phyloP scores from a whole-genome alignment of 2,797 vertebrate species.

The Schizopygopsis pylzovi region DNA sequence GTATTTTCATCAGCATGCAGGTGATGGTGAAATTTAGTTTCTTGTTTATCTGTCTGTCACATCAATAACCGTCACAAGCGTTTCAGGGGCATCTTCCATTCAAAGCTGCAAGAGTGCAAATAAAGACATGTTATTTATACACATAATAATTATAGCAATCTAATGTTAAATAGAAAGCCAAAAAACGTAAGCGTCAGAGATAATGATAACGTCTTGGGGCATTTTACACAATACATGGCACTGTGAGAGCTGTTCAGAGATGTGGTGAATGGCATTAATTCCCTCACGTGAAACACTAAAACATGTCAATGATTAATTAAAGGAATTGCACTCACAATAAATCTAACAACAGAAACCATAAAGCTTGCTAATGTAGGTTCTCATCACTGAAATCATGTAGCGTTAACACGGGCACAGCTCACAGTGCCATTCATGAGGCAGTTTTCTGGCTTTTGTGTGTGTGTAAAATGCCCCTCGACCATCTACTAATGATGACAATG shows the following conservation, averaged over 20 bases:
- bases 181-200: not conserved
- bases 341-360: not conserved
- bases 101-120: slow-evolving; percentile 11
- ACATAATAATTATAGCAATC: not conserved
- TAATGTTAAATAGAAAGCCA: not conserved
- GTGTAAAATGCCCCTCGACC: not conserved
- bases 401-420: not conserved
- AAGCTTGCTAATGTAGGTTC: not conserved
- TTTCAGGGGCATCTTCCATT: not conserved
- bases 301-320: not conserved
- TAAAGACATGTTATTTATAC: not conserved
- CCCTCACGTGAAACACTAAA: not conserved
- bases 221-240: not conserved
- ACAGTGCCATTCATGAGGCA: not conserved
- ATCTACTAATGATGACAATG: not conserved
- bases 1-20: not conserved
- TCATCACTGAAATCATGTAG: not conserved
- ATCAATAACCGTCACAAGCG: no score
- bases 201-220: not conserved
- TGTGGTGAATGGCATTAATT: not conserved
- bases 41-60: not conserved
- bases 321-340: not conserved
- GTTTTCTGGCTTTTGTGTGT: not conserved
- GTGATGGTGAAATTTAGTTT: not conserved
- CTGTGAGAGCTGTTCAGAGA: not conserved